Percentiles rank a stretch among this genome's conserved stretches.
Conservation (phyloP, 2,113 vertebrate genomes). For the Eptesicus fuscus region DNA sequence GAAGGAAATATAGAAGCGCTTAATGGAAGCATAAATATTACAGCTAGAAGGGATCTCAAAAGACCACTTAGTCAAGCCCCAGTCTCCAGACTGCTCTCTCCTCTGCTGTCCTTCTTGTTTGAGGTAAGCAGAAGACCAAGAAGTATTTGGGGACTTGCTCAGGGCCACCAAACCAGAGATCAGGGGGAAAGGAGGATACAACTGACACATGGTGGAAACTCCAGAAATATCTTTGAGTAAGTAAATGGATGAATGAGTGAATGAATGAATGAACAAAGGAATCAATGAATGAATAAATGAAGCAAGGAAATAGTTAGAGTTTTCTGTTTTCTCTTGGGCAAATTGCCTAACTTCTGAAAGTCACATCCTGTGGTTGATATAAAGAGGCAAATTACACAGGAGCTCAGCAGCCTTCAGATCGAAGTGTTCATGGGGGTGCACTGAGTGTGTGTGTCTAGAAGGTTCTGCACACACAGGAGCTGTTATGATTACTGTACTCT, state of each 20-base stretch:
- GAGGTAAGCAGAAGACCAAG: background rate
- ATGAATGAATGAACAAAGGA: background rate
- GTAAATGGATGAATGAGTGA: background rate
- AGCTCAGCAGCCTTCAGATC: background rate
- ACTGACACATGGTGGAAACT: no score
- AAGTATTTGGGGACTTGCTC: background rate
- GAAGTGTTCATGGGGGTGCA: fast-evolving
- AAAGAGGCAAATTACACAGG: background rate
- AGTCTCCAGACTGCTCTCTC: background rate
- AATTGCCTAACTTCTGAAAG: background rate
- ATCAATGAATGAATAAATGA: background rate
- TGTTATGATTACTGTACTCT: background rate
- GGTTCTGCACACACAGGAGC: fast-evolving
- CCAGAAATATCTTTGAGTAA: background rate
- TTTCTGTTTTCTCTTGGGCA: background rate
- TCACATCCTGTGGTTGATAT: background rate
- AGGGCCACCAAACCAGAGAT: background rate
- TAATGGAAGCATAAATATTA: background rate
- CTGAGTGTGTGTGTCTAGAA: background rate
- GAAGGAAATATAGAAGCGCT: background rate
- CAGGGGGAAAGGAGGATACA: background rate
- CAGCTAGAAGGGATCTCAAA: background rate
- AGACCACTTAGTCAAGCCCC: background rate
- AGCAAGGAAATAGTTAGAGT: background rate
- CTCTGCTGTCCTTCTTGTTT: background rate